Evolutionary conservation across 1,140 invertebrate species (phyloP).

Genomic region (Drosophila albomicans): DNA sequence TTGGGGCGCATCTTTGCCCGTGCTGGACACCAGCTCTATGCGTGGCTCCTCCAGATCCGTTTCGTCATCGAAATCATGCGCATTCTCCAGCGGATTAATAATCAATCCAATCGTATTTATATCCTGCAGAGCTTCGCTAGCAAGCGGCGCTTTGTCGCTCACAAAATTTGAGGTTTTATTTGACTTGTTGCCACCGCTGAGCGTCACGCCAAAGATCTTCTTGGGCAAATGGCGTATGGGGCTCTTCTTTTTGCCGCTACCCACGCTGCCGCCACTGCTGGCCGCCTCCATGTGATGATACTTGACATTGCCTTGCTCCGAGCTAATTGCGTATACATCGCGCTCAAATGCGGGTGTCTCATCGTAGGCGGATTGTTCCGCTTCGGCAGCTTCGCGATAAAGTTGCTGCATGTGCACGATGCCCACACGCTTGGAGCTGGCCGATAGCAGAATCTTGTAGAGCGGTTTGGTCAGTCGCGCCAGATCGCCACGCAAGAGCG

Average conservation of each 20-base stretch:
- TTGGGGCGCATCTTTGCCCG: conserved; percentile 45
- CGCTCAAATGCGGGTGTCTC: conserved; percentile 84
- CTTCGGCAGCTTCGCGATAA: conserved; percentile 87
- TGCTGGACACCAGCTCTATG: conserved; percentile 54
- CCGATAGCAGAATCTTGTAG: conserved; percentile 91
- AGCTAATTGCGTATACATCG: conserved; percentile 94
- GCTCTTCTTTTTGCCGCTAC: conserved; percentile 73
- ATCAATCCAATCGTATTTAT: conserved; percentile 85
- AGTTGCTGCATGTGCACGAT: conserved; percentile 93
- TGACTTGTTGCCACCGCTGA: conserved; percentile 80
- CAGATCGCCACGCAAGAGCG: conserved; percentile 91
- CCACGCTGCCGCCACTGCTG: conserved; percentile 38
- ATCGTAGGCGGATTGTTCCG: conserved; percentile 69
- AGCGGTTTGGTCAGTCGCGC: conserved; percentile 92
- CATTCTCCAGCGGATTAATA: conserved; percentile 86
- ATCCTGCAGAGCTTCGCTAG: conserved; percentile 60
- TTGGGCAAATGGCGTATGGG: conserved; percentile 81
- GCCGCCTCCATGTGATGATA: conserved; percentile 89
- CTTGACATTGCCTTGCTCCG: conserved; percentile 93
- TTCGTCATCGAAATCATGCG: conserved; percentile 80
- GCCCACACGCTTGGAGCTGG: conserved; percentile 93
- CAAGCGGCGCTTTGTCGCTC: conserved; percentile 65
- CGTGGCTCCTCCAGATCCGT: conserved; percentile 72
- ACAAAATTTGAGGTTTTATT: conserved; percentile 83
- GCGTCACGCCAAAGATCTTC: conserved; percentile 85